These are phyloP conservation scores for Elachura formosa DNA, from an alignment of 2,113 vertebrate species.

Conservation along the genomic window DNA sequence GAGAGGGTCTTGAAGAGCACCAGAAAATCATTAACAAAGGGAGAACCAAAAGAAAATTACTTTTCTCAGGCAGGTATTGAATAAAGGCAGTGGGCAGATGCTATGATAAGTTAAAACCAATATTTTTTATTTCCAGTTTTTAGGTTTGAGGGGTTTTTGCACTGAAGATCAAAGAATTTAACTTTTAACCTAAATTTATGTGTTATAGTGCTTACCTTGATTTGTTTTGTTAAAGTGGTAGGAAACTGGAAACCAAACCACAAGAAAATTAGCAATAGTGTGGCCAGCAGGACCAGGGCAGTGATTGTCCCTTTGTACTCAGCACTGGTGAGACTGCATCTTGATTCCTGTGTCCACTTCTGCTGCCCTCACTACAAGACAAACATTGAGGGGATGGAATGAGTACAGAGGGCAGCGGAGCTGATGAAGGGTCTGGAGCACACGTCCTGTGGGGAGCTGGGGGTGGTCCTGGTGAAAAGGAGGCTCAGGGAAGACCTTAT, in stretches of 20 bases:
- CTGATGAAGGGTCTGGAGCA: background rate
- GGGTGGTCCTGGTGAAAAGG: background rate
- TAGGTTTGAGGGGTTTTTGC: background rate
- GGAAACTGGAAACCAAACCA: background rate
- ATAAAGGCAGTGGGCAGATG: background rate
- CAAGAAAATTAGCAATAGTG: background rate
- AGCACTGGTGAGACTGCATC: background rate
- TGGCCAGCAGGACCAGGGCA: background rate
- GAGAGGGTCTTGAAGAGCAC: background rate
- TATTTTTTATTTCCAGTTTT: background rate
- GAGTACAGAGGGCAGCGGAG: background rate
- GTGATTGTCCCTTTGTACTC: background rate
- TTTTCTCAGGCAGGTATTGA: background rate
- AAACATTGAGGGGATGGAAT: background rate
- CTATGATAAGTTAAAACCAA: background rate
- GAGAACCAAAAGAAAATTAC: background rate
- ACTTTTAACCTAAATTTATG: background rate
- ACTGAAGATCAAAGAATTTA: background rate
- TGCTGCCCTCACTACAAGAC: background rate
- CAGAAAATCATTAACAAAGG: background rate
- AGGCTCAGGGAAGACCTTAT: background rate
- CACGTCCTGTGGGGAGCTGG: background rate
- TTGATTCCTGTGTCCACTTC: background rate
- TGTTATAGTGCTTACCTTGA: rapidly evolving
- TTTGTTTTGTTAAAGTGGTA: background rate